Evolutionary conservation across 2,797 vertebrate genomes (phyloP).

Genomic region (Acanthurus leucopareius): DNA sequence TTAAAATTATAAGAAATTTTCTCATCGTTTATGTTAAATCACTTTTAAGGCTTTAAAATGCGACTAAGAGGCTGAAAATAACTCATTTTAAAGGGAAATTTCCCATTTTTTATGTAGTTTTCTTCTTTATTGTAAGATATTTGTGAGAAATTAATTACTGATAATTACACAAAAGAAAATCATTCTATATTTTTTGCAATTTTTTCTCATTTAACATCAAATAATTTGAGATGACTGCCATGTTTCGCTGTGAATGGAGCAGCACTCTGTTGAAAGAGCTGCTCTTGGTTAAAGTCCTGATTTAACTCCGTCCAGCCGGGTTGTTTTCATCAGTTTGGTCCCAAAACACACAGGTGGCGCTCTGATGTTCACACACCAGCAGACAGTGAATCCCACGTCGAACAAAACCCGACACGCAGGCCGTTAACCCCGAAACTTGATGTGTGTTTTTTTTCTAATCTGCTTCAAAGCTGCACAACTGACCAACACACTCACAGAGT

Average conservation of each 20-base stretch:
- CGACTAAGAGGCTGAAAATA: background rate
- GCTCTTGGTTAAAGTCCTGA: background rate
- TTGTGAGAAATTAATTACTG: background rate
- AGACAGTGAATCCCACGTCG: background rate
- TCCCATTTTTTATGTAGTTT: background rate
- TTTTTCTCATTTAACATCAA: background rate
- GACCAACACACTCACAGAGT: too few species aligned
- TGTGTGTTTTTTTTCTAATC: too few species aligned
- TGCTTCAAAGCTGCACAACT: too few species aligned
- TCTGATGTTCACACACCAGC: background rate
- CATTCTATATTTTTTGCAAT: too few species aligned
- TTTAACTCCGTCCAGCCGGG: background rate
- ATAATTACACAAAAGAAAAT: background rate
- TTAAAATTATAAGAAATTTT: background rate
- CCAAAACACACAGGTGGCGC: background rate
- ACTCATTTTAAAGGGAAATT: background rate
- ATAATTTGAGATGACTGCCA: background rate
- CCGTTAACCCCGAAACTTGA: background rate
- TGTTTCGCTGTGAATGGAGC: background rate
- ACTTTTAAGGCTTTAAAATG: background rate
- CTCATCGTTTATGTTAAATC: background rate
- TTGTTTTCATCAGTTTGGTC: background rate
- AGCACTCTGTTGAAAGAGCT: background rate
- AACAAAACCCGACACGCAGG: constrained; percentile 7
- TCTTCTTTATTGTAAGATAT: background rate